Evolutionary conservation across 2,113 vertebrate species (phyloP).

Genomic region (Sterrhoptilus dennistouni): DNA sequence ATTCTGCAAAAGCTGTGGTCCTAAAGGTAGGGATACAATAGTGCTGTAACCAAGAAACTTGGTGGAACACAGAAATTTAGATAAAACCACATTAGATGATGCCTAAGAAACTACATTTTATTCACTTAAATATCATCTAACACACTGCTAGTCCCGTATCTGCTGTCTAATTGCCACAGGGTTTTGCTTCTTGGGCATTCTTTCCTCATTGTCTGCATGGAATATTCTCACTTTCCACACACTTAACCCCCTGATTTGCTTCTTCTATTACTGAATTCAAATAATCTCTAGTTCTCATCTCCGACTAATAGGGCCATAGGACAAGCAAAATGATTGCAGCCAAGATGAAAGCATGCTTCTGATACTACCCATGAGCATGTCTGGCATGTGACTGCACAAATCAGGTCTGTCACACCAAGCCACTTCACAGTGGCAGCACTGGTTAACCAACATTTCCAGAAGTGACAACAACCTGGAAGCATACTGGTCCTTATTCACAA

Average conservation of each 20-base stretch:
- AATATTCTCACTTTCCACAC: not conserved
- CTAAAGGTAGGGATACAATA: not conserved
- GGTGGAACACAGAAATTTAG: not conserved
- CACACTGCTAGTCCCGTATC: not conserved
- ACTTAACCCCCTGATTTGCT: not conserved
- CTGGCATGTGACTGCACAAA: not conserved
- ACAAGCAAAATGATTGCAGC: not conserved
- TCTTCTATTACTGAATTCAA: not conserved
- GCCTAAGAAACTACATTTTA: not conserved
- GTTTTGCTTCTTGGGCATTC: not conserved
- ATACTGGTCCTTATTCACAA: not conserved
- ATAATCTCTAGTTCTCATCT: not conserved
- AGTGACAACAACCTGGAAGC: not conserved
- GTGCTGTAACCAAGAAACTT: not conserved
- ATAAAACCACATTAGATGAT: not conserved
- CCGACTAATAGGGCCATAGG: not conserved
- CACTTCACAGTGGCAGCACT: rapidly evolving
- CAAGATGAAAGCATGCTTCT: not conserved
- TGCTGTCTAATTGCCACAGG: not conserved
- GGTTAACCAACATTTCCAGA: not conserved
- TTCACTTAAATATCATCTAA: not conserved
- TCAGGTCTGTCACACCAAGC: not conserved
- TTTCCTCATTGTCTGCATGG: not conserved
- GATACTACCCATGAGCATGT: not conserved
- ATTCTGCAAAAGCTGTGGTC: not conserved